Evolutionary conservation across 2,113 vertebrate species (phyloP).

Genomic region (Bubo bubo): DNA sequence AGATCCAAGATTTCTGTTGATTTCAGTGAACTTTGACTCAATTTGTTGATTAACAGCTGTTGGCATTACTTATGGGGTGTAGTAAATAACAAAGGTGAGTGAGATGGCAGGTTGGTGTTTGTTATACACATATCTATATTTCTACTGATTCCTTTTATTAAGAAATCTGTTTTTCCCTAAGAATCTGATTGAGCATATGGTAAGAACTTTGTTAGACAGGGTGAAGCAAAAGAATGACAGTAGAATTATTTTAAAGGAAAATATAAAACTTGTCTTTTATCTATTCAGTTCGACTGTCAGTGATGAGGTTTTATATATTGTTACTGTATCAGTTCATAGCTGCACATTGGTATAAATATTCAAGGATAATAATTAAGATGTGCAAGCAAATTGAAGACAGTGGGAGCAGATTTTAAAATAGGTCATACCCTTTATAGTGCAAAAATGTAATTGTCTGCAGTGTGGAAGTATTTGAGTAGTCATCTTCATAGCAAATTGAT

Average conservation of each 20-base stretch:
- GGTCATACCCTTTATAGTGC: not conserved
- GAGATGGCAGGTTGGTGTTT: not conserved
- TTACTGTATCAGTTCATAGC: not conserved
- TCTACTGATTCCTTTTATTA: not conserved
- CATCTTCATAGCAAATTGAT: not conserved
- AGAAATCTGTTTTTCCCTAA: not conserved
- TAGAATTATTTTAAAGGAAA: not conserved
- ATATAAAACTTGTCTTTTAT: not conserved
- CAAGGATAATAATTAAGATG: not conserved
- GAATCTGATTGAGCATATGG: not conserved
- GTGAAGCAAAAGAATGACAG: not conserved
- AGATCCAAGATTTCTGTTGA: not conserved
- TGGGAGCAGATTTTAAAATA: not conserved
- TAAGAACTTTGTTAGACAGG: not conserved
- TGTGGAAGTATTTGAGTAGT: not conserved
- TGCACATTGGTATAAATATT: not conserved
- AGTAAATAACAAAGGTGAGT: not conserved
- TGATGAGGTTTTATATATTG: not conserved
- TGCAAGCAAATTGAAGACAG: not conserved
- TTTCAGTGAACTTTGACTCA: not conserved
- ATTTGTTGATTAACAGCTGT: not conserved
- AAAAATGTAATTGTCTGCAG: not conserved
- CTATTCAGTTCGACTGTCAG: not conserved
- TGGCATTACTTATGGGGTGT: not conserved
- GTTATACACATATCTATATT: not conserved